These are phyloP conservation scores for Tipula helvola DNA, from an alignment of 2,888 invertebrate species.

Conservation along the genomic window DNA sequence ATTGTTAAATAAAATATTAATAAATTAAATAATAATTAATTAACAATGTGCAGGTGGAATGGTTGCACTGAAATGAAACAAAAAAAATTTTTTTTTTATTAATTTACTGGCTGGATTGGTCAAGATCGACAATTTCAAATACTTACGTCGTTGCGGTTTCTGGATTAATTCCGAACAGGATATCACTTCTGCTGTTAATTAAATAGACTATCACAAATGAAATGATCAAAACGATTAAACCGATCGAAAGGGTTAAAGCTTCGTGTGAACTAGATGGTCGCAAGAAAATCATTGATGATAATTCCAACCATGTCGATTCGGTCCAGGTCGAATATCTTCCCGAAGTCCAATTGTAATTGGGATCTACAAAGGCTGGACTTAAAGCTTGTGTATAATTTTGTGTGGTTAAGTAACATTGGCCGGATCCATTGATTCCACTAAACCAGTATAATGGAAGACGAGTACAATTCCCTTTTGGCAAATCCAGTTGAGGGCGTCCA, in stretches of 20 bases:
- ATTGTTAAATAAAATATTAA: neutral
- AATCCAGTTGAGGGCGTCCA: constrained; percentile 21
- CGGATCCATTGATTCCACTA: constrained; percentile 50
- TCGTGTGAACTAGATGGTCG: constrained; percentile 41
- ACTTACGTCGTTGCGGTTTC: constrained; percentile 29
- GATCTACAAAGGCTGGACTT: constrained; percentile 71
- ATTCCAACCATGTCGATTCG: constrained; percentile 70
- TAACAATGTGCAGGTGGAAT: constrained; percentile 4
- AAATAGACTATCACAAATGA: constrained; percentile 33
- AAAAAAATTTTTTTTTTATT: neutral
- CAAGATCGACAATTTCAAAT: neutral
- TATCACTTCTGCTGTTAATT: constrained; percentile 31
- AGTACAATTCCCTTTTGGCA: constrained; percentile 37
- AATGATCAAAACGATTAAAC: constrained; percentile 29
- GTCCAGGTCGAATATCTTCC: constrained; percentile 77
- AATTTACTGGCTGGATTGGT: neutral
- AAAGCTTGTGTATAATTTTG: constrained; percentile 61
- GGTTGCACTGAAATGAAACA: neutral
- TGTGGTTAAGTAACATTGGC: constrained; percentile 57
- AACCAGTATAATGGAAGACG: constrained; percentile 44
- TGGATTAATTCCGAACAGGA: constrained; percentile 30
- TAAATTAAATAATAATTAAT: neutral
- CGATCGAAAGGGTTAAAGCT: constrained; percentile 29
- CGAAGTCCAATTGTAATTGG: constrained; percentile 68
- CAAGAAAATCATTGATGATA: constrained; percentile 66